Conservation (phyloP, 2,797 vertebrate species). For the Dendrocincla fuliginosa region DNA sequence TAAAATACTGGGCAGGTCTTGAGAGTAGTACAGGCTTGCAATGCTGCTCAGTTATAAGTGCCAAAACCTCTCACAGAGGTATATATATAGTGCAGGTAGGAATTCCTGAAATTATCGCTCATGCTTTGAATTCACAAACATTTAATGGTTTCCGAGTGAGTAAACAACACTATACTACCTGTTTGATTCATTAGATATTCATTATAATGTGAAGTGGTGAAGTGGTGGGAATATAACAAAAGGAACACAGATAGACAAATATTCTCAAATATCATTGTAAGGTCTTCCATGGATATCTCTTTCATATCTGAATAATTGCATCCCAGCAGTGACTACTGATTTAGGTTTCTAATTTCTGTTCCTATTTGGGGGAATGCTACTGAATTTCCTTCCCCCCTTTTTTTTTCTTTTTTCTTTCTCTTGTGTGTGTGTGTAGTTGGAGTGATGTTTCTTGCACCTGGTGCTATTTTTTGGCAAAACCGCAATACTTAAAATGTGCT, state of each 20-base stretch:
- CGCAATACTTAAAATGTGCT: not conserved
- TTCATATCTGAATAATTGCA: not conserved
- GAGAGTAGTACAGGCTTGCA: not conserved
- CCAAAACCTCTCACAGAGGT: not conserved
- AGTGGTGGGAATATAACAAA: not conserved
- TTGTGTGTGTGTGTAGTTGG: too few species aligned
- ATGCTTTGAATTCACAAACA: not conserved
- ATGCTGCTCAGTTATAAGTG: not conserved
- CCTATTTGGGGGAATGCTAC: not conserved
- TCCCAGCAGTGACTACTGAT: not conserved
- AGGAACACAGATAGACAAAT: not conserved
- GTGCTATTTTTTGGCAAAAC: not conserved
- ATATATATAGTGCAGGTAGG: not conserved
- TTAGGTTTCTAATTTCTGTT: not conserved
- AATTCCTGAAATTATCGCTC: not conserved
- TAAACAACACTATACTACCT: not conserved
- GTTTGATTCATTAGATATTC: not conserved
- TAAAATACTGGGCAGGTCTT: not conserved
- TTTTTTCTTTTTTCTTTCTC: fast-evolving
- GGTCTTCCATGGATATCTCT: not conserved
- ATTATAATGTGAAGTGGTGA: not conserved
- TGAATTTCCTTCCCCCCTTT: not conserved
- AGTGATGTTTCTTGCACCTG: not conserved
- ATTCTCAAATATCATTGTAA: not conserved
- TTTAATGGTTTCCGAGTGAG: not conserved